These are phyloP conservation scores for Phalacrocorax carbo DNA, from an alignment of 2,113 vertebrate species.

Conservation along the genomic window DNA sequence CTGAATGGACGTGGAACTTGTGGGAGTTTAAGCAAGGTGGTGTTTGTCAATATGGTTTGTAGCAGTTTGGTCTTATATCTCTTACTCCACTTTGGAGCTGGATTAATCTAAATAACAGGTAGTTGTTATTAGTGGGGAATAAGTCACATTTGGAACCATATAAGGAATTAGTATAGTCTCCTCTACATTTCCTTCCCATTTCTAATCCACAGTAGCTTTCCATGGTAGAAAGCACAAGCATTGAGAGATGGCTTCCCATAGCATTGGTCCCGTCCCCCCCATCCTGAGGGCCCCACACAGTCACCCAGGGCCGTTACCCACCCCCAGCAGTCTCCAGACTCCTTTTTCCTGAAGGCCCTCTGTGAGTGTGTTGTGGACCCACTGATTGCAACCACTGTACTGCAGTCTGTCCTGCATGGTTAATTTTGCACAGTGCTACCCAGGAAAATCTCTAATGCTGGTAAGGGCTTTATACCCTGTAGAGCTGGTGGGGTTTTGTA, in stretches of 20 bases:
- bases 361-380: not conserved
- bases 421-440: not conserved
- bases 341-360: not conserved
- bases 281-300: too few relatives aligned
- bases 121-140: not conserved
- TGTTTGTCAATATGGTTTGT: not conserved
- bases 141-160: not conserved
- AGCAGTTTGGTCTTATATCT: not conserved
- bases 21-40: not conserved
- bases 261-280: rapidly evolving
- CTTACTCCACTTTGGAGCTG: not conserved
- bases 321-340: not conserved
- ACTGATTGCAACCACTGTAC: rapidly evolving
- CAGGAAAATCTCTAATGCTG: not conserved
- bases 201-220: not conserved
- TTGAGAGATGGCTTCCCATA: not conserved
- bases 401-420: not conserved
- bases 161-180: rapidly evolving
- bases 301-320: not conserved
- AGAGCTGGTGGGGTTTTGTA: not conserved
- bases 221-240: not conserved
- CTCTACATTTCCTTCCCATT: not conserved
- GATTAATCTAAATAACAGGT: not conserved
- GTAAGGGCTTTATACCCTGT: not conserved
- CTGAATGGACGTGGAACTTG: not conserved